Evolutionary conservation across 2,888 invertebrate genomes (phyloP), one percentile per base, ranked within the genome.

Genomic region (Epistrophe eligans): DNA sequence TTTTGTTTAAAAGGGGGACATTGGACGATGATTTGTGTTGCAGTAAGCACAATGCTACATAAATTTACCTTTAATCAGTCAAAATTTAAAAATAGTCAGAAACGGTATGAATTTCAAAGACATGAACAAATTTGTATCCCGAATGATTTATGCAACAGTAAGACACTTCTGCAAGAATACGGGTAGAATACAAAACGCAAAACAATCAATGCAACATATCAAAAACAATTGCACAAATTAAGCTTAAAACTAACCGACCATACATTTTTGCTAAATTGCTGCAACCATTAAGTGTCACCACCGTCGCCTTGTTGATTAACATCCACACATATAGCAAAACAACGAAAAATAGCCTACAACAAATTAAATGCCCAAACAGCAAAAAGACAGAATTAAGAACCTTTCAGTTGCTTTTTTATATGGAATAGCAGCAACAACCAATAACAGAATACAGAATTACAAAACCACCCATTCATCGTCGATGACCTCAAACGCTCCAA

Each of bases 211-310:
- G 7, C 17, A 19, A 35, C 8, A 45, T 10, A 64, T 15, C 28
- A n/a, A 15, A 2, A 15, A 28, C 28, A 28, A 45, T 10, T 48
- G 17, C 19, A 48, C n/a, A 66, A 15, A 48, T 28, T 17, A 1
- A 32, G 45, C 13, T 57, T 19, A 55, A 17, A 35, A 13, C 8
- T 70, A 52, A 70, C 15, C 32, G 24, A 28, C 40, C 11, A 28
- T 52, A 52, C 52, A 52, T 15, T 64, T 40, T 15, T 1, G 4
- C 50, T 35, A 40, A 28, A 71, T 64, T 57, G 58, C 48, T 58
- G 71, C 82, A 77, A 43, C 35, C 58, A 57, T 80, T 4, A 17
- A 64, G 28, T 70, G 70, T 76, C 76, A 81, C 62, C 5, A 19
- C 1, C 13, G 38, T 60, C 38, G 17, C 13, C 35, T 60, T 19